Conservation (phyloP, 2,797 vertebrate species). For the Bradypodion ventrale region DNA sequence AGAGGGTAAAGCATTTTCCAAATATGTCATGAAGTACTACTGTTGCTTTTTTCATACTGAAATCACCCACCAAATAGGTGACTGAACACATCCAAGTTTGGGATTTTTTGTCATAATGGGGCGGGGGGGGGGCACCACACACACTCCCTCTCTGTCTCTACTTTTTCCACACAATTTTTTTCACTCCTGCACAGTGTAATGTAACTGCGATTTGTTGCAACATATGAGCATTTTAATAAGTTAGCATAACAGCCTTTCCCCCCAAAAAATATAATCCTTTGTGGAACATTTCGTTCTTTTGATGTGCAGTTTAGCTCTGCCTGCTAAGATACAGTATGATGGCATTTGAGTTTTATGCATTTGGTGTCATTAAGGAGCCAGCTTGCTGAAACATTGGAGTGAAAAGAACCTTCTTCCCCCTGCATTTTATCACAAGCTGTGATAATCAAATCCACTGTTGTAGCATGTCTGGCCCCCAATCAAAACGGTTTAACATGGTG, state of each 20-base stretch:
- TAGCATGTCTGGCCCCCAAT: not conserved
- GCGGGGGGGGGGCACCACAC: no score
- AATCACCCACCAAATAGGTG: conserved; percentile 23
- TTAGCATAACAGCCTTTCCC: not conserved
- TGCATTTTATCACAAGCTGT: conserved; percentile 22
- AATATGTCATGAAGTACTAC: conserved; percentile 3
- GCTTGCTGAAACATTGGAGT: conserved; percentile 14
- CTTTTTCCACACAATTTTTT: not conserved
- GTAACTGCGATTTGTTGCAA: conserved; percentile 50
- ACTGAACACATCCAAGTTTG: no score
- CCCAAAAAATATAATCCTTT: conserved; percentile 33
- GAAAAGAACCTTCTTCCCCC: conserved; percentile 40
- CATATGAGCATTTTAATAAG: conserved; percentile 7
- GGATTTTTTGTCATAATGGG: no score
- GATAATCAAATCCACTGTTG: conserved; percentile 10
- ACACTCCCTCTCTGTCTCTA: no score
- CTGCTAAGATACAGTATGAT: conserved; percentile 21
- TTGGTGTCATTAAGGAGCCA: conserved; percentile 52
- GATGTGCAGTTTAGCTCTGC: conserved; percentile 41
- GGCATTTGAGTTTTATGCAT: conserved; percentile 42
- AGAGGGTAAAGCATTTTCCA: conserved; percentile 8
- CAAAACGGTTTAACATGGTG: conserved; percentile 43
- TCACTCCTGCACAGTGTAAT: conserved; percentile 49
- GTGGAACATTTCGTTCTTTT: conserved; percentile 43
- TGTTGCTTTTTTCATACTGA: conserved; percentile 40